Evolutionary conservation across 1,140 invertebrate species (phyloP), one percentile per base, ranked within the genome.

Genomic region (Cherax quadricarinatus): DNA sequence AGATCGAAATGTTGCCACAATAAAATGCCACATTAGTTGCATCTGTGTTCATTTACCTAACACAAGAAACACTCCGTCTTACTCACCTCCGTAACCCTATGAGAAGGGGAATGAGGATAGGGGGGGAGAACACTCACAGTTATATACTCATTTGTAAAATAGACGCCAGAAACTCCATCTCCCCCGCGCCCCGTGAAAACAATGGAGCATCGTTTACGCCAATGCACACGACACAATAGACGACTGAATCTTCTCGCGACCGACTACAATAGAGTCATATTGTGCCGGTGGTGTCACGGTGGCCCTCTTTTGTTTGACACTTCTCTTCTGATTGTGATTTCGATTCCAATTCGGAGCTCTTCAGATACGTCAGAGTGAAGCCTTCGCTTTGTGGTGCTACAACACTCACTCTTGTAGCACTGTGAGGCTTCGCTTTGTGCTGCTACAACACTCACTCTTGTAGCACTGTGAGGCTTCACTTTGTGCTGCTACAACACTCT

Each of bases 181-280:
- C 83, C 24, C 60, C 75, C 30, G 21, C 18, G 24, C 30, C 75
- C 78, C 57, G 70, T 82, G 90, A 92, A 92, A 92, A 92, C 90
- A 92, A 92, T 92, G 90, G 90, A 60, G 85, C 90, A 92, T 92
- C 90, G 84, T 82, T 92, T 88, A 92, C 90, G 90, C 85, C 86
- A 83, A 87, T 92, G 90, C 85, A 92, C 90, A 92, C 75, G 85
- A 57, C 78, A 92, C 90, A 92, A 92, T 87, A 86, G 90, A 51
- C 75, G 84, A 51, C 85, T 87, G 84, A 92, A 87, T 80, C 90
- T 73, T 86, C 80, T 70, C 85, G 84, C 49, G 79, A 75, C 85
- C 24, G 78, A 70, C 60, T 53, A 92, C 90, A 92, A 92, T 87
- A 85, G 90, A 70, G 84, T 87, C 84, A 87, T 92, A 92, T 92